Conservation (phyloP, 1,140 invertebrate species). For the Zaprionus lachaisei region DNA sequence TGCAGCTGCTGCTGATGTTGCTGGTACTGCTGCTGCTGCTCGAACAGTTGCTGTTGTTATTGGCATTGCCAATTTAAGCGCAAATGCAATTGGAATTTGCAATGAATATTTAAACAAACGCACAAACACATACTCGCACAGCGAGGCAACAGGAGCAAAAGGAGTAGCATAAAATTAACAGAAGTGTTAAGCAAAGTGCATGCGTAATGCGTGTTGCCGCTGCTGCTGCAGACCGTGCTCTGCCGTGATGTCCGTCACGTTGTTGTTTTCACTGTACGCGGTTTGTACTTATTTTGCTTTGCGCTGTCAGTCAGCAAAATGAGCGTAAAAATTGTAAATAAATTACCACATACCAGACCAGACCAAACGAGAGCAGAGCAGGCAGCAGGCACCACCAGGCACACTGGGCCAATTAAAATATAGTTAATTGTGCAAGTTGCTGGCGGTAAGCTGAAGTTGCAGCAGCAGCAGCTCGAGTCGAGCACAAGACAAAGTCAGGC, state of each 20-base stretch:
- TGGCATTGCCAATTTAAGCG: conserved; percentile 76
- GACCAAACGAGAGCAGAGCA: background rate
- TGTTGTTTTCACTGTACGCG: conserved; percentile 25
- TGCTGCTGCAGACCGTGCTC: background rate
- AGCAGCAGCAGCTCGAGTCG: conserved; percentile 10
- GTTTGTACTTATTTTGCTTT: conserved; percentile 35
- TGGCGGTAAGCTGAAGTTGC: conserved; percentile 44
- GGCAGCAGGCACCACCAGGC: background rate
- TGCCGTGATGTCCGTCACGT: conserved; percentile 40
- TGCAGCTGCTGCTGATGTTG: conserved; percentile 17
- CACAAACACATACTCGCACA: conserved; percentile 26
- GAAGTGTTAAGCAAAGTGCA: conserved; percentile 77
- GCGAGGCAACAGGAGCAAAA: conserved; percentile 22
- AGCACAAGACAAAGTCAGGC: conserved; percentile 39
- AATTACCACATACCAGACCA: conserved; percentile 39
- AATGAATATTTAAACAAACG: conserved; percentile 76
- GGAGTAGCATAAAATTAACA: conserved; percentile 66
- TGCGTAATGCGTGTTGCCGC: conserved; percentile 62
- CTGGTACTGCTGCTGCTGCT: background rate
- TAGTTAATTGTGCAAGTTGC: conserved; percentile 62
- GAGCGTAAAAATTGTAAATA: conserved; percentile 65
- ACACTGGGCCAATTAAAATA: conserved; percentile 57
- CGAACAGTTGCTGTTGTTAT: conserved; percentile 43
- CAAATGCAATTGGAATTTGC: conserved; percentile 77
- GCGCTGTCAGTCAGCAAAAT: conserved; percentile 58